These are phyloP conservation scores for Phengaris alcon DNA, from an alignment of 2,888 invertebrate genomes.

Conservation along the genomic window DNA sequence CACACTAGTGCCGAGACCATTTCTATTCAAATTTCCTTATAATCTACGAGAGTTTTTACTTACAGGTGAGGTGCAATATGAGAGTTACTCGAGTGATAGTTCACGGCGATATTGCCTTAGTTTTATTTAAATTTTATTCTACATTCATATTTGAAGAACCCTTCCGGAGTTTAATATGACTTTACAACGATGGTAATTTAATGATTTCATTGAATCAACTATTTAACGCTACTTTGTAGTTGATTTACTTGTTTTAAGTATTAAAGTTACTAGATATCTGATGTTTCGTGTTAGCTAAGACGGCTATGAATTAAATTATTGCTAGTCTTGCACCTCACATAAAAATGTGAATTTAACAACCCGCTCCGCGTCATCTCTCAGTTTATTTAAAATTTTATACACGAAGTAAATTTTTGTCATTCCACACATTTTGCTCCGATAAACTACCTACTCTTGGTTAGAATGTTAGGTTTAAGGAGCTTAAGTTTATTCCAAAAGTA, in stretches of 20 bases:
- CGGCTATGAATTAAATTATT: background rate
- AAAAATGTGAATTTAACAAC: constrained; percentile 6
- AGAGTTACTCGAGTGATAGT: constrained; percentile 16
- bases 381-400: background rate
- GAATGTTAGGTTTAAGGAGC: no score
- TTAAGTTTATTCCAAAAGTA: background rate
- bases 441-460: background rate
- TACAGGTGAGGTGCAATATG: constrained; percentile 10
- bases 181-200: background rate
- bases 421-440: background rate
- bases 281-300: background rate
- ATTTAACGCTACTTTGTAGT: background rate
- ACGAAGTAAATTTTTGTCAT: constrained; percentile 4
- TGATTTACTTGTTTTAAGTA: background rate
- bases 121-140: constrained; percentile 16
- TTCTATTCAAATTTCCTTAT: constrained; percentile 57
- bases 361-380: background rate
- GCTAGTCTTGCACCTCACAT: background rate
- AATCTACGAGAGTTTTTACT: constrained; percentile 35
- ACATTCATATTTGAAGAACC: background rate
- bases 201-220: background rate
- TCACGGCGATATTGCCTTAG: constrained; percentile 8
- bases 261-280: background rate
- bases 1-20: constrained; percentile 41
- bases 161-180: background rate